Evolutionary conservation across 2,888 invertebrate species (phyloP).

Genomic region (Apamea monoglypha): DNA sequence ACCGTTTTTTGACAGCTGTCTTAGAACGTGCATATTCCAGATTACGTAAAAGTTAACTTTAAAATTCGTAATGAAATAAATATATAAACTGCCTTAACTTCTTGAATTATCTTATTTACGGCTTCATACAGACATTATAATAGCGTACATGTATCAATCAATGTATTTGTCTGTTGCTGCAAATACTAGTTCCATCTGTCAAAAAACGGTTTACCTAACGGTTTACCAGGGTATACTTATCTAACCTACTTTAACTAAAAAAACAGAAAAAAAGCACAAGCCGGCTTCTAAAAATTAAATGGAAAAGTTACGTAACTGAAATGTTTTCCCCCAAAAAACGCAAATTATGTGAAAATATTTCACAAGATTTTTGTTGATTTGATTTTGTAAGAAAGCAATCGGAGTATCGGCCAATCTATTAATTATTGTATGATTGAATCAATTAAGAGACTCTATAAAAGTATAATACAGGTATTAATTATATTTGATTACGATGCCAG

Average conservation of each 20-base stretch:
- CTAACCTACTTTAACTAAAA: not conserved
- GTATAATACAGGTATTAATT: conserved; percentile 28
- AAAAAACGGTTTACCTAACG: no score
- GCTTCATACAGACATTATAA: no score
- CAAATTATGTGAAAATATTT: not conserved
- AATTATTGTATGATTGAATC: conserved; percentile 22
- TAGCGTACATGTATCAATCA: no score
- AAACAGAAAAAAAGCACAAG: not conserved
- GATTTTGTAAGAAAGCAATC: not conserved
- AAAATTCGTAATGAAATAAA: no score
- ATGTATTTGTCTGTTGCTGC: no score
- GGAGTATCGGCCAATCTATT: conserved; percentile 6
- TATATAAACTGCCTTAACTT: no score
- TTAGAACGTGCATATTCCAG: no score
- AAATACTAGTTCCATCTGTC: no score
- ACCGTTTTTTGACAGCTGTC: no score
- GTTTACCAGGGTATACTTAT: no score
- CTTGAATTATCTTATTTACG: no score
- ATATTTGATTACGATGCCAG: conserved; percentile 17
- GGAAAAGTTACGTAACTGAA: not conserved
- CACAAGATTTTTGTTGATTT: conserved; percentile 4
- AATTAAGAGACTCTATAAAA: conserved; percentile 36
- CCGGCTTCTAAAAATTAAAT: conserved; percentile 5
- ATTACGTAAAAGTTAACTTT: no score
- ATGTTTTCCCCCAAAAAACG: not conserved